Evolutionary conservation across 2,113 vertebrate species (phyloP).

Genomic region (Spermophilus dauricus): DNA sequence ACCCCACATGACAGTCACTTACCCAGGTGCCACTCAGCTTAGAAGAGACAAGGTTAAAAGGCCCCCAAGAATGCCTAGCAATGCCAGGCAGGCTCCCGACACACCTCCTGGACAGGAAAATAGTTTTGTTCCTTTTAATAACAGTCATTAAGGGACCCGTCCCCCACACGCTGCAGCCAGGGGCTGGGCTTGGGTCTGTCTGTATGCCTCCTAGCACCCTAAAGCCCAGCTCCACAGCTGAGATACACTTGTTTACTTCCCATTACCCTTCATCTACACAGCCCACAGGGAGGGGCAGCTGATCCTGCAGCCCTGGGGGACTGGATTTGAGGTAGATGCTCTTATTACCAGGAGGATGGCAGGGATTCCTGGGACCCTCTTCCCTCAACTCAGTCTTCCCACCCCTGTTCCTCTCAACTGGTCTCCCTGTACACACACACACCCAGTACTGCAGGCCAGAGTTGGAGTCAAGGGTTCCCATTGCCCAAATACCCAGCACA

Average conservation of each 20-base stretch:
- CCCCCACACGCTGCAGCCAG: background rate
- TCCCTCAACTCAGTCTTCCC: background rate
- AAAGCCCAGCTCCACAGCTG: background rate
- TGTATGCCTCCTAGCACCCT: background rate
- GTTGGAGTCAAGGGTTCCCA: background rate
- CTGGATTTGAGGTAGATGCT: background rate
- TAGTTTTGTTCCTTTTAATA: conserved; percentile 76
- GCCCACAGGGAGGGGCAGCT: background rate
- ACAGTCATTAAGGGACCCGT: conserved; percentile 77
- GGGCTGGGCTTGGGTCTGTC: conserved; percentile 51
- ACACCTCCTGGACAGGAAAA: conserved; percentile 69
- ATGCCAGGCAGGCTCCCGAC: conserved; percentile 71
- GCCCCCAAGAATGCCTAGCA: conserved; percentile 49
- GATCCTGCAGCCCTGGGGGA: background rate
- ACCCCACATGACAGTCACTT: conserved; percentile 24
- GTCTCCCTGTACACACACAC: background rate
- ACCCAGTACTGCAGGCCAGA: background rate
- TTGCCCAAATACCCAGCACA: background rate
- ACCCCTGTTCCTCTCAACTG: background rate
- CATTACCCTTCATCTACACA: conserved; percentile 1
- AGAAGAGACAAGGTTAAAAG: conserved; percentile 61
- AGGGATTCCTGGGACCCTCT: background rate
- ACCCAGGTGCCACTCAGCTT: conserved; percentile 48
- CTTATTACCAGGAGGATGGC: background rate
- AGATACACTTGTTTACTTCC: background rate